Evolutionary conservation across 1,140 invertebrate species (phyloP).

Genomic region (Aricia agestis): DNA sequence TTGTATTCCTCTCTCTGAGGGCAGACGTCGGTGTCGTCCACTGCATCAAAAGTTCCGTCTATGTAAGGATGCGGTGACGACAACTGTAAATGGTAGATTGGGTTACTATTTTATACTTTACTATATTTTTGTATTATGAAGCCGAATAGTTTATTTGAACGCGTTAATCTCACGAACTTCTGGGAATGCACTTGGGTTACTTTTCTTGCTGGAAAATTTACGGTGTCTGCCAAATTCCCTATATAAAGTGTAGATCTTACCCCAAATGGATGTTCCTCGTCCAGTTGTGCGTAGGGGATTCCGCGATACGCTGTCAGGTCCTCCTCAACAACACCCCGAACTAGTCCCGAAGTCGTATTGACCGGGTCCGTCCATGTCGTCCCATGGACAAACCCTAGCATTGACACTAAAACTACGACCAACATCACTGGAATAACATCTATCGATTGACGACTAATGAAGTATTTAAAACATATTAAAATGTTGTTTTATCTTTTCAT

Average conservation of each 20-base stretch:
- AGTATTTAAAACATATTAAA: neutral
- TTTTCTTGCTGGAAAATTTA: too few relatives aligned
- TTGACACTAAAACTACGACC: neutral
- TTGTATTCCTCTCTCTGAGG: conserved; percentile 38
- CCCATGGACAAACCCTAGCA: neutral
- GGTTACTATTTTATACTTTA: neutral
- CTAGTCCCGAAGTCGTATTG: neutral
- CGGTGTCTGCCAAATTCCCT: too few relatives aligned
- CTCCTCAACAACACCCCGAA: neutral
- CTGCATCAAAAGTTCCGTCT: conserved; percentile 33
- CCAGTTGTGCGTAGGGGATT: neutral
- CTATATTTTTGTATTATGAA: too few relatives aligned
- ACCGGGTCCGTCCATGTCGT: neutral
- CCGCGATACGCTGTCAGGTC: neutral
- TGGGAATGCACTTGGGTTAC: too few relatives aligned
- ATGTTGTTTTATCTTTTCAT: neutral
- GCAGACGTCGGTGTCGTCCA: conserved; percentile 35
- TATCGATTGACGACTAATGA: neutral
- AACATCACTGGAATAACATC: neutral
- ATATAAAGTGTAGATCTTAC: neutral
- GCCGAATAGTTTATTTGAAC: too few relatives aligned
- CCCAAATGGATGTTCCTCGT: neutral
- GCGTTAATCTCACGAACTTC: neutral
- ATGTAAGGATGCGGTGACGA: conserved; percentile 33
- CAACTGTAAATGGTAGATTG: conserved; percentile 30